These are phyloP conservation scores for Phalacrocorax carbo DNA, from an alignment of 2,113 vertebrate species.

Conservation along the genomic window DNA sequence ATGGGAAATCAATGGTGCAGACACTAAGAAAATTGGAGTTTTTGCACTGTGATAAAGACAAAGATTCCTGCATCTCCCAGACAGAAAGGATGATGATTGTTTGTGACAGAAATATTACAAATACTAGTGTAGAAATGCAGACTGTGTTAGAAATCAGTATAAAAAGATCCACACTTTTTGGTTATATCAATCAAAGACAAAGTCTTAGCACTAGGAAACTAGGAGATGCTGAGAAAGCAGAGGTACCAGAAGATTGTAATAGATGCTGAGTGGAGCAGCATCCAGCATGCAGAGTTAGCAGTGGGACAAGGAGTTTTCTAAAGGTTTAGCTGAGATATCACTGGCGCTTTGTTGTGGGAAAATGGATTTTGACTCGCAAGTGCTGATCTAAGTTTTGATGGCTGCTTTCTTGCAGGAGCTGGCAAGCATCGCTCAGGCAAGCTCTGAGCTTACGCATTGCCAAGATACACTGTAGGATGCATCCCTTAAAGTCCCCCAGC, in stretches of 20 bases:
- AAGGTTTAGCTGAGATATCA: not conserved
- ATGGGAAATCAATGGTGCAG: conserved; percentile 22
- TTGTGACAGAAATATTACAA: not conserved
- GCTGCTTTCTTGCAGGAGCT: not conserved
- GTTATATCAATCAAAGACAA: not conserved
- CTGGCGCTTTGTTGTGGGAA: not conserved
- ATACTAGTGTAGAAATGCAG: not conserved
- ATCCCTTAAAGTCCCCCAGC: not conserved
- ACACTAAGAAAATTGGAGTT: conserved; percentile 30
- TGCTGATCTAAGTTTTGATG: not conserved
- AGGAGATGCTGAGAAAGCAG: not conserved
- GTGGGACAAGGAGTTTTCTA: not conserved
- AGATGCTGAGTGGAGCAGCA: not conserved
- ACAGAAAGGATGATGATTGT: not conserved
- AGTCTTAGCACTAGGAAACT: not conserved
- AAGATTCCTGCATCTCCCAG: not conserved
- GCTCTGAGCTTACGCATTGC: not conserved
- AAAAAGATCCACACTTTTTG: not conserved
- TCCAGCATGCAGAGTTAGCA: not conserved
- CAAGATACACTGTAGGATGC: not conserved
- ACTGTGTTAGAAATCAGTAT: not conserved
- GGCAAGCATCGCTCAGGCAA: not conserved
- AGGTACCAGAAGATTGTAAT: not conserved
- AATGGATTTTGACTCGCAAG: not conserved
- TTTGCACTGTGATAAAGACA: not conserved